phyloP scores from a whole-genome alignment of 2,797 vertebrate species.

The Lagodon rhomboides region DNA sequence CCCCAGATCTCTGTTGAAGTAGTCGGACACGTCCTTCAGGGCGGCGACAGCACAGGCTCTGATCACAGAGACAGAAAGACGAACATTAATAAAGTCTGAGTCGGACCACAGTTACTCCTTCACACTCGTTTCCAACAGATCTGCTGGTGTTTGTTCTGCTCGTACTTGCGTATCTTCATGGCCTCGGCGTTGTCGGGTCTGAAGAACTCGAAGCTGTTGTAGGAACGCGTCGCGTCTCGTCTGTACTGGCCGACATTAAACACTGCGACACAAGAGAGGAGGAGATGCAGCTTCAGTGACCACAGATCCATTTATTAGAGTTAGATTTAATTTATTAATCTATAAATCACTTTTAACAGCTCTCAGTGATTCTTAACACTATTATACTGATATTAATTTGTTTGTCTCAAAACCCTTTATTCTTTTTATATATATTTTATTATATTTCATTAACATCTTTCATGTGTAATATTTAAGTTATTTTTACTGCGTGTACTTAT shows the following conservation, averaged over 20 bases:
- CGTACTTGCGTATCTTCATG: conserved; percentile 92
- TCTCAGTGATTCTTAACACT: too few species aligned
- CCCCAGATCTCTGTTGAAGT: conserved; percentile 87
- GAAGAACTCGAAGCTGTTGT: conserved; percentile 94
- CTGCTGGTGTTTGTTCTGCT: neutral
- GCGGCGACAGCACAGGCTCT: conserved; percentile 91
- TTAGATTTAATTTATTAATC: too few species aligned
- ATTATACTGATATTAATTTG: too few species aligned
- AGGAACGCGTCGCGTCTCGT: conserved; percentile 88
- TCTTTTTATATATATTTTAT: too few species aligned
- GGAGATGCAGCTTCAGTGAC: neutral
- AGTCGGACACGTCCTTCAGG: conserved; percentile 88
- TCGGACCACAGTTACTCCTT: neutral
- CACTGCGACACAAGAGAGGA: conserved; percentile 74
- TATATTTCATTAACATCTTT: too few species aligned
- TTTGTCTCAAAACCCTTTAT: too few species aligned
- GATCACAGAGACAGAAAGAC: neutral
- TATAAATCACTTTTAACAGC: too few species aligned
- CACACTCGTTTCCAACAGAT: neutral
- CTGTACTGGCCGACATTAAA: conserved; percentile 95
- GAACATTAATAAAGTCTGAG: neutral
- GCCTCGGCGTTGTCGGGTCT: conserved; percentile 91
- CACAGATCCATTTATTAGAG: too few species aligned
- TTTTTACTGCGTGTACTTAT: too few species aligned
- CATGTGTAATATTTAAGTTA: too few species aligned